Conservation (phyloP, 35 echinoderm and acorn worm species). For the Chiridota heheva region DNA sequence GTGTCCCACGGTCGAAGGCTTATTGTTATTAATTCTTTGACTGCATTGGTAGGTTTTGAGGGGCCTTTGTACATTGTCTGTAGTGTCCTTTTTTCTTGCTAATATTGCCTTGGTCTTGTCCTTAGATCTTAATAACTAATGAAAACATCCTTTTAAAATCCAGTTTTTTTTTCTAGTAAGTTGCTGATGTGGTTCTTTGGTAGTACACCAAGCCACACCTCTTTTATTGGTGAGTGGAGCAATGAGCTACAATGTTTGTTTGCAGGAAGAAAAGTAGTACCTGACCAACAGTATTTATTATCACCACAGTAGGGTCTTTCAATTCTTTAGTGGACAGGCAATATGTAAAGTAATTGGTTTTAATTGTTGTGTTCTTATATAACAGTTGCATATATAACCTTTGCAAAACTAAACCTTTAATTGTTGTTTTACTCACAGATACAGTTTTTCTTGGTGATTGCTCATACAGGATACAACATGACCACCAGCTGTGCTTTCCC, state of each 20-base stretch:
- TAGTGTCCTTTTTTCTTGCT: too few species aligned
- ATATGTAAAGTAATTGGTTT: background rate
- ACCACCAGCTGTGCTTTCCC: constrained; percentile 66
- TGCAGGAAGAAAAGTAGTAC: background rate
- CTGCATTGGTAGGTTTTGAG: too few species aligned
- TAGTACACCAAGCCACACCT: too few species aligned
- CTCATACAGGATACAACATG: constrained; percentile 75
- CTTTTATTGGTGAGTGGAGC: too few species aligned
- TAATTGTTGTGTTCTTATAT: background rate
- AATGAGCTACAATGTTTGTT: background rate
- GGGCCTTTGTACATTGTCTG: too few species aligned
- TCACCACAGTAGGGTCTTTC: background rate
- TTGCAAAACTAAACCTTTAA: background rate
- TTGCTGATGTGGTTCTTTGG: too few species aligned
- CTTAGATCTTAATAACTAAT: too few species aligned
- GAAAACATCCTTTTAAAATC: too few species aligned
- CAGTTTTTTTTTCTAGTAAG: too few species aligned
- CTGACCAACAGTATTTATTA: background rate
- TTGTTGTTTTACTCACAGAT: constrained; percentile 40
- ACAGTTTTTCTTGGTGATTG: constrained; percentile 68
- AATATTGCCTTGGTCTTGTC: too few species aligned
- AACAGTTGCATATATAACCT: background rate
- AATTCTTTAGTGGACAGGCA: background rate
- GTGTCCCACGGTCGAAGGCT: too few species aligned
- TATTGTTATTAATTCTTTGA: too few species aligned